These are phyloP conservation scores for Cliona cf. orientalis DNA, from an alignment of 37 sponge, comb jelly and placozoan species.

Conservation along the genomic window DNA sequence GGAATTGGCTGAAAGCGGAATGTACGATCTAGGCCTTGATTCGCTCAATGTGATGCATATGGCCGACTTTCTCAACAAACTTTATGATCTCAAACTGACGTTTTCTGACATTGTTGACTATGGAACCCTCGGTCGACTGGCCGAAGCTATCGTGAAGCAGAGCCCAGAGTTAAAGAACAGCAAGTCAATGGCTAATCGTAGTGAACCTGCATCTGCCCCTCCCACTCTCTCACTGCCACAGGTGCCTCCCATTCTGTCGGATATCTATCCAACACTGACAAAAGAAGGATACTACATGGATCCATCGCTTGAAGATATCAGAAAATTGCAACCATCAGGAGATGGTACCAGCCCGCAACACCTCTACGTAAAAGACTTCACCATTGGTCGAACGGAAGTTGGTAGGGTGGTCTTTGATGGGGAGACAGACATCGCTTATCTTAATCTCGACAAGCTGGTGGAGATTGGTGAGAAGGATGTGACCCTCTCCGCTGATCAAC, in stretches of 20 bases:
- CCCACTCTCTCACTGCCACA: too few relatives aligned
- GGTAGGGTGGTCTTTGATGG: conserved; percentile 27
- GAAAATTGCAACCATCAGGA: neutral
- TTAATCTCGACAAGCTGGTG: conserved; percentile 20
- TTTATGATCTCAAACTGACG: neutral
- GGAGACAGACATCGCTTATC: conserved; percentile 4
- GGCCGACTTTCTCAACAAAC: neutral
- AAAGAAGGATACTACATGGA: conserved; percentile 23
- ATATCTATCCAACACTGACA: conserved; percentile 3
- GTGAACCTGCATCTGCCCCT: neutral
- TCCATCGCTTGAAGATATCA: conserved; percentile 22
- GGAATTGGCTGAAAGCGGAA: neutral
- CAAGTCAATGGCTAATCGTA: neutral
- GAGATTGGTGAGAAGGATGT: conserved; percentile 7
- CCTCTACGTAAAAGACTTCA: conserved; percentile 11
- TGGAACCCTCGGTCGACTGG: neutral
- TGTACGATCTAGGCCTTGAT: conserved; percentile 5
- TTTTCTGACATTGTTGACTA: neutral
- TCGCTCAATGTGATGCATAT: conserved; percentile 16
- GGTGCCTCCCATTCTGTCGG: too few relatives aligned
- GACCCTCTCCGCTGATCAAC: neutral
- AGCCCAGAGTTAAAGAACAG: neutral
- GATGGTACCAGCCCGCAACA: too few relatives aligned
- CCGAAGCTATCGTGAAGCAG: neutral
- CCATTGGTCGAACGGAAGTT: conserved; percentile 1